Evolutionary conservation across 2,113 vertebrate genomes (phyloP), one percentile per base, ranked within the genome.

Genomic region (Miniopterus natalensis): DNA sequence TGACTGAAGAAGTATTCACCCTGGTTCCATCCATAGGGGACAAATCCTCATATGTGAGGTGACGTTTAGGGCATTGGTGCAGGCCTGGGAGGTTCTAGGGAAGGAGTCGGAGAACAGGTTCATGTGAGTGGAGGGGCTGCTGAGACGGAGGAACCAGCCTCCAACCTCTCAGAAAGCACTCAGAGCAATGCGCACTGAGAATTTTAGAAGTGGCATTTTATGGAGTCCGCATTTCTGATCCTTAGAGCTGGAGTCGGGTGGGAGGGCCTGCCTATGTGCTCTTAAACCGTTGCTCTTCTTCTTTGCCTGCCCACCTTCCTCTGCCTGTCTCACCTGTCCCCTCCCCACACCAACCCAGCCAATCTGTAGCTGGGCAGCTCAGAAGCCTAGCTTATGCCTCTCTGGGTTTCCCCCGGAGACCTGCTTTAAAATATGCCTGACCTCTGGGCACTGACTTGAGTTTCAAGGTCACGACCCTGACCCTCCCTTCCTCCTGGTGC

Each of bases 371-470:
- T 0, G 45, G 42, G 53, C 9, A 25, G 61, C 14, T 70, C 0
- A 0, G 70, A 68, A 73, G 63, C n/a, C 42, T 17, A 13, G 5
- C 18, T 36, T 20, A 6, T 12, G 7, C 20, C 1, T 53, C 9
- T 49, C 25, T 49, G 17, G 47, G 45, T 15, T n/a, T 12, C n/a
- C 47, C 55, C 42, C 47, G 57, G 20, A 78, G 25, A 10, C 5
- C 5, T 36, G 25, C 63, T 29, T 1, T 21, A 29, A 27, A 42
- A 13, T 2, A 20, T 0, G 15, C 11, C 71, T 27, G 7, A 55
- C n/a, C 45, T 12, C 70, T 4, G 0, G 3, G 18, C 2, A 12
- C 10, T 13, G 12, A 59, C 36, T 66, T 5, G 1, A 0, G 0
- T 45, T 27, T n/a, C 6, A 0, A 55, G 18, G 36, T 21, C 31